These are phyloP conservation scores for Onychostoma macrolepis DNA, from an alignment of 2,113 vertebrate genomes.

Conservation along the genomic window DNA sequence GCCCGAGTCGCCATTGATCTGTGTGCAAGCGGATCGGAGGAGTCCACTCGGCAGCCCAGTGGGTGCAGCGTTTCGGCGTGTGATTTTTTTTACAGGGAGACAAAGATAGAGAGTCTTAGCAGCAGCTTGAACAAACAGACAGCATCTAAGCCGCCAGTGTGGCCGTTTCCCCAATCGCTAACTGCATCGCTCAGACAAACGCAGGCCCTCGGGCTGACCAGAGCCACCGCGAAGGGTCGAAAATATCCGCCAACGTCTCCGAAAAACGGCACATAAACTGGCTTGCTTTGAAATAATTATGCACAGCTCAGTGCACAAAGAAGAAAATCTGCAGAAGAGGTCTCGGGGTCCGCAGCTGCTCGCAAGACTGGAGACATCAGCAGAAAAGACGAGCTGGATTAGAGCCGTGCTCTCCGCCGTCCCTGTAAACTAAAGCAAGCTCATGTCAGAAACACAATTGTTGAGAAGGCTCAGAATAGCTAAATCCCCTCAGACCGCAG, in stretches of 20 bases:
- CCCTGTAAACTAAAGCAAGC: slow-evolving; percentile 43
- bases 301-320: not conserved
- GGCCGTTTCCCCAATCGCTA: not conserved
- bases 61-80: slow-evolving; percentile 14
- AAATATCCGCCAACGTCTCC: not conserved
- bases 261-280: not conserved
- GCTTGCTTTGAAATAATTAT: slow-evolving; percentile 23
- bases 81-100: slow-evolving; percentile 9
- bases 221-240: not conserved
- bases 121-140: slow-evolving; percentile 3
- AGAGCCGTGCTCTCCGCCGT: slow-evolving; percentile 9
- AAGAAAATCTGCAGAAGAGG: slow-evolving; percentile 2
- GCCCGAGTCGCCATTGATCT: slow-evolving; percentile 56
- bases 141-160: not conserved
- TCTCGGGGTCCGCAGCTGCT: not conserved
- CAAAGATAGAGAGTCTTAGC: slow-evolving; percentile 21
- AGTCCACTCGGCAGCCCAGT: slow-evolving; percentile 49
- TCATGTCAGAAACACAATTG: slow-evolving; percentile 51
- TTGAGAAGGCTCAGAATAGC: slow-evolving; percentile 40
- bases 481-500: slow-evolving; percentile 50
- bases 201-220: not conserved
- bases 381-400: slow-evolving; percentile 37
- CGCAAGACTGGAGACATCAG: slow-evolving; percentile 27
- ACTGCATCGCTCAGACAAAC: slow-evolving; percentile 11
- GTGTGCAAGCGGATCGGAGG: slow-evolving; percentile 52